phyloP scores from a whole-genome alignment of 2,888 invertebrate genomes.

The Diarsia brunnea region DNA sequence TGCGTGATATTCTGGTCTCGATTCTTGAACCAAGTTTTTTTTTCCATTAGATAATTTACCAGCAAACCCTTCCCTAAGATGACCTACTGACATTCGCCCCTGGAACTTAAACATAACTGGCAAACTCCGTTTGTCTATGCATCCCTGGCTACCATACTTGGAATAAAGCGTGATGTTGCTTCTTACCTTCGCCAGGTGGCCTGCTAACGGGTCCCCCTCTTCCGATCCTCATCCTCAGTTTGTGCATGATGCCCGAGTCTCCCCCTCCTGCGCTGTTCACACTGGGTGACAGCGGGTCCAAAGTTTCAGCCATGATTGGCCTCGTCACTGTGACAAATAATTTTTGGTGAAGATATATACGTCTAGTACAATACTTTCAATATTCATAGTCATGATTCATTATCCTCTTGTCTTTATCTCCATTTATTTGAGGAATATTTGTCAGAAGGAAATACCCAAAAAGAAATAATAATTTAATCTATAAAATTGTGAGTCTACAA shows the following conservation, averaged over 20 bases:
- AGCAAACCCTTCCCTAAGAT: not conserved
- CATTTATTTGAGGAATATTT: too few relatives aligned
- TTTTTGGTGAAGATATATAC: not conserved
- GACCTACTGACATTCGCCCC: not conserved
- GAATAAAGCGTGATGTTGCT: not conserved
- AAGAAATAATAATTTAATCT: too few relatives aligned
- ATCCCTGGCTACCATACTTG: not conserved
- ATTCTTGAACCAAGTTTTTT: not conserved
- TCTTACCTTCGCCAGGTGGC: conserved; percentile 80
- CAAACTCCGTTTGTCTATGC: not conserved
- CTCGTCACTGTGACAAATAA: conserved; percentile 76
- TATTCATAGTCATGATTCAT: not conserved
- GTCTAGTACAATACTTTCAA: not conserved
- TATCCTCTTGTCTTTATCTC: too few relatives aligned
- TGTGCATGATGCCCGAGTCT: conserved; percentile 77
- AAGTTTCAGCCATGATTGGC: conserved; percentile 82
- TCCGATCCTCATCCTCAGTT: conserved; percentile 78
- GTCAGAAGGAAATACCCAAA: too few relatives aligned
- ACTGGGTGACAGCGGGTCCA: conserved; percentile 85
- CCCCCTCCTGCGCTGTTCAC: conserved; percentile 71
- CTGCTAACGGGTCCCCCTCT: conserved; percentile 71
- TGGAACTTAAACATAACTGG: not conserved
- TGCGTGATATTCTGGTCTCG: too few relatives aligned
- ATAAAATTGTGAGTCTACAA: too few relatives aligned
- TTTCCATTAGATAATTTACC: not conserved